Percentiles rank a stretch among this genome's conserved stretches.
phyloP scores from a whole-genome alignment of 37 sponge, comb jelly and placozoan species.

The Petrosia ficiformis region DNA sequence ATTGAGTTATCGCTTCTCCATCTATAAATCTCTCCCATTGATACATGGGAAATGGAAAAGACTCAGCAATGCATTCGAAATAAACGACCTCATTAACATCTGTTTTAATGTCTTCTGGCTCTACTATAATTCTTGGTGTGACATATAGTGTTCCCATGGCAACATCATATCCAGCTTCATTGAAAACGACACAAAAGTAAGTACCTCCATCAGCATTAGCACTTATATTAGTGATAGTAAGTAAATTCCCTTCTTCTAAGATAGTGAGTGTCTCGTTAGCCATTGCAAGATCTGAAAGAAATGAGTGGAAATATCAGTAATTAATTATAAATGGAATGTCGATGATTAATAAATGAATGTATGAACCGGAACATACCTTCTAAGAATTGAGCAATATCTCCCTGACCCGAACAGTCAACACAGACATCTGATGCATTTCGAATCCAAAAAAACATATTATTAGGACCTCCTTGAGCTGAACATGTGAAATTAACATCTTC shows the following conservation, averaged over 20 bases:
- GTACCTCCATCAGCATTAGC: slow-evolving; percentile 28
- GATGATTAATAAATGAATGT: too few species aligned
- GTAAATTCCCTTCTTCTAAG: too few species aligned
- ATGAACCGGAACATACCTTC: too few species aligned
- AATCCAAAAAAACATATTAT: not conserved
- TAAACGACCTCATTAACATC: not conserved
- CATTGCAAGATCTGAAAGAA: not conserved
- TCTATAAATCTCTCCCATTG: slow-evolving; percentile 16
- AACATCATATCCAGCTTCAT: slow-evolving; percentile 24
- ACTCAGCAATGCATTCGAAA: slow-evolving; percentile 16
- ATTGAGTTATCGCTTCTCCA: not conserved
- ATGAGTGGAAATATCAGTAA: not conserved
- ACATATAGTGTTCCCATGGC: slow-evolving; percentile 14
- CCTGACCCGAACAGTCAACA: too few species aligned
- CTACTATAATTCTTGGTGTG: not conserved
- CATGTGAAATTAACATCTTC: not conserved
- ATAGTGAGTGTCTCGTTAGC: too few species aligned
- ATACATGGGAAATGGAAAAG: slow-evolving; percentile 6
- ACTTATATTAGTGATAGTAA: not conserved
- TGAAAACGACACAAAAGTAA: slow-evolving; percentile 36
- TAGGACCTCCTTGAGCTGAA: slow-evolving; percentile 5
- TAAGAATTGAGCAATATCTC: too few species aligned
- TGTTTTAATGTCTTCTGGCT: slow-evolving; percentile 6
- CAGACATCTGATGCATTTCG: slow-evolving; percentile 15
- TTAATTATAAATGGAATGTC: not conserved